A percentile compares a stretch with the other conserved stretches of the same genome.
These are phyloP conservation scores for Megaceryle maxima DNA, from an alignment of 2,113 vertebrate species.

Conservation along the genomic window DNA sequence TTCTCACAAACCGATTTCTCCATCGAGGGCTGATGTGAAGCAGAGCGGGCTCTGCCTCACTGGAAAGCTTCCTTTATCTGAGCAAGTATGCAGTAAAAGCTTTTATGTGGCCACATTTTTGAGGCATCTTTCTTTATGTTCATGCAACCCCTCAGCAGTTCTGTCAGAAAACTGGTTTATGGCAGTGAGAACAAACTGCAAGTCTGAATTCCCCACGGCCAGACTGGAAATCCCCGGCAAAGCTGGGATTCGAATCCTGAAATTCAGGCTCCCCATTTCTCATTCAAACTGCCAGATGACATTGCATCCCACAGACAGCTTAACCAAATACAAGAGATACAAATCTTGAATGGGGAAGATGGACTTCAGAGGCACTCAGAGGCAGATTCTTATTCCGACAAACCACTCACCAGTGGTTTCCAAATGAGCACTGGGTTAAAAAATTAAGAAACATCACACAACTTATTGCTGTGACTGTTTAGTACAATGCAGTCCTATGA, in stretches of 20 bases:
- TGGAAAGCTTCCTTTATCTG: background rate
- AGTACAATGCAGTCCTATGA: background rate
- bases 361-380: background rate
- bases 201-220: background rate
- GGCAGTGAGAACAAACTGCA: background rate
- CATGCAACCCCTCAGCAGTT: background rate
- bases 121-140: background rate
- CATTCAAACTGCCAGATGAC: background rate
- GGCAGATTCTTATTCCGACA: background rate
- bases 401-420: background rate
- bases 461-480: background rate
- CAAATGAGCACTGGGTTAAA: background rate
- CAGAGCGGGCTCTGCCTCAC: background rate
- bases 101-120: background rate
- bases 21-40: background rate
- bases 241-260: background rate
- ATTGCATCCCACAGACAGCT: background rate
- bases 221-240: background rate
- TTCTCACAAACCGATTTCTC: background rate
- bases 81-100: background rate
- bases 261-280: background rate
- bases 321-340: background rate
- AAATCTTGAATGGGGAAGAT: background rate
- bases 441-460: background rate
- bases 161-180: background rate